Percentiles rank a stretch among this genome's conserved stretches.
Evolutionary conservation across 2,888 invertebrate genomes (phyloP).

Genomic region (Nemoura dubitans): DNA sequence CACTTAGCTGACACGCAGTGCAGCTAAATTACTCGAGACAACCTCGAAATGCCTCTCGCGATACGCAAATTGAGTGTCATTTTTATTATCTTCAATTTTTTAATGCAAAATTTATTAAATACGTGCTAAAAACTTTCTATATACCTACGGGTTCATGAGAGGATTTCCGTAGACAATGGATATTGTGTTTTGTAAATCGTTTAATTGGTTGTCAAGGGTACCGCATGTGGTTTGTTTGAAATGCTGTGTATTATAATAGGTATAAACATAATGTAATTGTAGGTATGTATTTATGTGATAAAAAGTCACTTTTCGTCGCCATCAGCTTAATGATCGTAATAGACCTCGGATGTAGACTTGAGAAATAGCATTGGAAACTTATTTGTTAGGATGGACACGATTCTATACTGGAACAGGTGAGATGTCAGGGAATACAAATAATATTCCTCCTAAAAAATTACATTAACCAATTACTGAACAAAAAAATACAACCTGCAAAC

Average conservation of each 20-base stretch:
- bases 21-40: background rate
- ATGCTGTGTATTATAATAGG: background rate
- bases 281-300: too few relatives aligned
- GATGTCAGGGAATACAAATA: too few relatives aligned
- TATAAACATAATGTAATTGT: too few relatives aligned
- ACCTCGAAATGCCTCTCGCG: background rate
- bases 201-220: background rate
- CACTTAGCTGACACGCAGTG: background rate
- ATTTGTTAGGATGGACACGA: too few relatives aligned
- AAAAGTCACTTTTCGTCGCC: too few relatives aligned
- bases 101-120: background rate
- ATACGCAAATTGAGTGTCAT: slow-evolving; percentile 2
- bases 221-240: background rate
- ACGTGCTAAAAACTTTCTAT: background rate
- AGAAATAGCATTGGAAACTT: too few relatives aligned
- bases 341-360: too few relatives aligned
- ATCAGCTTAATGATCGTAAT: too few relatives aligned
- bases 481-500: too few relatives aligned
- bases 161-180: background rate
- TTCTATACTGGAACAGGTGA: too few relatives aligned
- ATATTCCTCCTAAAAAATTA: too few relatives aligned
- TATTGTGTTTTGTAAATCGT: background rate
- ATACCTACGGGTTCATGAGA: background rate
- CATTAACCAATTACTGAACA: too few relatives aligned
- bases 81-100: background rate